Evolutionary conservation across 2,113 vertebrate species (phyloP), one percentile per base, ranked within the genome.

Genomic region (Cyprinodon brontotheroides): DNA sequence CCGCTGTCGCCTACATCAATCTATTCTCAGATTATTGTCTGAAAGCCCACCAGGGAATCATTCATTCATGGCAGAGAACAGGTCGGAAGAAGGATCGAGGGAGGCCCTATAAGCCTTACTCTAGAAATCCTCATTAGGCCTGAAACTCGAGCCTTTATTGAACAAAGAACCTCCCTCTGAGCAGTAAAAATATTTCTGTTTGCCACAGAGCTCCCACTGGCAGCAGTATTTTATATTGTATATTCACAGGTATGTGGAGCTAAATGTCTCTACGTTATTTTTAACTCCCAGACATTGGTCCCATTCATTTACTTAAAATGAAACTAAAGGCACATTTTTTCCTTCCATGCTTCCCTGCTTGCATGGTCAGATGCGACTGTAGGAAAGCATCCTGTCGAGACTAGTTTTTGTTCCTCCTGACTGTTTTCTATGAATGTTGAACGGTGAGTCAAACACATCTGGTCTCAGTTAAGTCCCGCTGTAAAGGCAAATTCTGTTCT

Each of bases 391-490:
- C 11, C 41, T 60, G 72, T 13, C 65, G 39, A 65, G 45, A 3
- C 77, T 71, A 68, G 29, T 61, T 61, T 67, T 72, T 79, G 68
- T 85, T 85, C 72, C 75, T 79, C 82, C 63, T 61, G 69, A 80
- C 79, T 83, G 69, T 85, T 90, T 82, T 29, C 48, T 72, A 80
- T 83, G 75, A 82, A 77, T 81, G 72, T 70, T 66, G 36, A 11
- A 77, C 70, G n/a, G 74, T 89, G 88, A 91, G 72, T 88, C 86
- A 89, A 20, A 68, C 20, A 87, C 94, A 94, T 94, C 92, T 94
- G 93, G 92, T 90, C 70, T 85, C 80, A 72, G 70, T 95, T 92
- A 78, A 72, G 79, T 73, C 14, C 68, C 53, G 74, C 74, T 79
- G 67, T 85, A 83, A 80, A 83, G 74, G 68, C 82, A 68, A 72